Evolutionary conservation across 2,113 vertebrate species (phyloP), one percentile per base, ranked within the genome.

Genomic region (Eudyptes chrysolophus): DNA sequence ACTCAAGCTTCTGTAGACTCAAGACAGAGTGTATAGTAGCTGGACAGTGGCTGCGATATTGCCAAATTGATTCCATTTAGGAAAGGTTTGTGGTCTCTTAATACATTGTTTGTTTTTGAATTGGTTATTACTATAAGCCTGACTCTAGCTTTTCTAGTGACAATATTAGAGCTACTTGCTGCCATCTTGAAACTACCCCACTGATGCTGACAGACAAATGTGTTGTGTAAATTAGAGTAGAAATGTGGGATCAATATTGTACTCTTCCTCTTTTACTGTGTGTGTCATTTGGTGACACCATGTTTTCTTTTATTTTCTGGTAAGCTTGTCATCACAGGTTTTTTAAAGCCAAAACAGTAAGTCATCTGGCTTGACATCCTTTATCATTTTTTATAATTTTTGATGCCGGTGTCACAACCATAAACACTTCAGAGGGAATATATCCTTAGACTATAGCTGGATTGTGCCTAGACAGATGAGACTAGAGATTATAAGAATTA

Each of bases 101-200:
- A 48, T 38, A 2, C 8, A 13, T 21, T 26, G 24, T 12, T 49
- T 0, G 2, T 16, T 6, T 70, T 54, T 32, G 16, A n/a, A 9
- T 4, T 30, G 27, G 11, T 57, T 46, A 9, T 49, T 42, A 1
- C 22, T n/a, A 11, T 30, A 22, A 66, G 62, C 30, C 29, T 65
- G 38, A 20, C 38, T 92, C 15, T 44, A 54, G 11, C 13, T 48
- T 62, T 75, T 60, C 40, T 14, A 15, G 25, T 40, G 38, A 60
- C 13, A 27, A 7, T 24, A 7, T 12, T 25, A 42, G 38, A 77
- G 69, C n/a, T 60, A 5, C 29, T 46, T 76, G 15, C 32, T 90
- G 40, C 27, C 24, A 10, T 68, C 29, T n/a, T 66, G 32, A 46
- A 83, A 21, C 46, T 38, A 25, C 11, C 16, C 13, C 16, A 5